phyloP scores from a whole-genome alignment of 1,140 invertebrate species.

The Orius laevigatus region DNA sequence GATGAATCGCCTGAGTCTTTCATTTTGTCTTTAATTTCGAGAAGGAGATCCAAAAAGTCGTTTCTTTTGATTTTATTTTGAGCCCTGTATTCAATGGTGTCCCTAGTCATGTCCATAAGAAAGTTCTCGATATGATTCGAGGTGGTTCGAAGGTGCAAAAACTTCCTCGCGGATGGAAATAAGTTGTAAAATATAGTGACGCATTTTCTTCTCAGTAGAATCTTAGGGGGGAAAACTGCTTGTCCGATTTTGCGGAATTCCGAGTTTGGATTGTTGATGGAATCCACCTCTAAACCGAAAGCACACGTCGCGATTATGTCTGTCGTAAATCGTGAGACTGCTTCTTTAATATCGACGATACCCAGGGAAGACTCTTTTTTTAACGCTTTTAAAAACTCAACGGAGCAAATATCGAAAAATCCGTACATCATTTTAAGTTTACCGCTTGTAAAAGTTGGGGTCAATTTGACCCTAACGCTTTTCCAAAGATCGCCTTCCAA shows the following conservation, averaged over 20 bases:
- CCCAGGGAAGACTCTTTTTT: slow-evolving; percentile 29
- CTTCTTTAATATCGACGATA: slow-evolving; percentile 27
- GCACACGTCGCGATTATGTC: slow-evolving; percentile 44
- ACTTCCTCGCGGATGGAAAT: slow-evolving; percentile 7
- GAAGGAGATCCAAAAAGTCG: slow-evolving; percentile 27
- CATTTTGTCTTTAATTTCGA: slow-evolving; percentile 22
- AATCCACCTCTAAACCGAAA: slow-evolving; percentile 42
- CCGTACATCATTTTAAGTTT: slow-evolving; percentile 25
- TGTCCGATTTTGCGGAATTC: slow-evolving; percentile 27
- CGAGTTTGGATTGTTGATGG: slow-evolving; percentile 30
- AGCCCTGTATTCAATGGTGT: slow-evolving; percentile 28
- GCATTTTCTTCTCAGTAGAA: slow-evolving; percentile 7
- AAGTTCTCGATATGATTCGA: slow-evolving; percentile 20
- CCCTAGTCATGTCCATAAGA: slow-evolving; percentile 21
- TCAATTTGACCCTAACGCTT: slow-evolving; percentile 36
- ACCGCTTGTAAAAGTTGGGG: slow-evolving; percentile 37
- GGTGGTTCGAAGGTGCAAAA: not conserved
- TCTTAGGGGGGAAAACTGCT: slow-evolving; percentile 18
- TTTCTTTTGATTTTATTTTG: slow-evolving; percentile 28
- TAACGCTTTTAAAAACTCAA: slow-evolving; percentile 19
- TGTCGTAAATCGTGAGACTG: slow-evolving; percentile 39
- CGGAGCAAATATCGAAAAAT: slow-evolving; percentile 25
- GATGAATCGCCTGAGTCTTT: slow-evolving; percentile 31
- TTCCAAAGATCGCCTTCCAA: slow-evolving; percentile 31
- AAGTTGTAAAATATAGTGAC: not conserved